Evolutionary conservation across 2,113 vertebrate species (phyloP).

Genomic region (Platichthys stellatus): DNA sequence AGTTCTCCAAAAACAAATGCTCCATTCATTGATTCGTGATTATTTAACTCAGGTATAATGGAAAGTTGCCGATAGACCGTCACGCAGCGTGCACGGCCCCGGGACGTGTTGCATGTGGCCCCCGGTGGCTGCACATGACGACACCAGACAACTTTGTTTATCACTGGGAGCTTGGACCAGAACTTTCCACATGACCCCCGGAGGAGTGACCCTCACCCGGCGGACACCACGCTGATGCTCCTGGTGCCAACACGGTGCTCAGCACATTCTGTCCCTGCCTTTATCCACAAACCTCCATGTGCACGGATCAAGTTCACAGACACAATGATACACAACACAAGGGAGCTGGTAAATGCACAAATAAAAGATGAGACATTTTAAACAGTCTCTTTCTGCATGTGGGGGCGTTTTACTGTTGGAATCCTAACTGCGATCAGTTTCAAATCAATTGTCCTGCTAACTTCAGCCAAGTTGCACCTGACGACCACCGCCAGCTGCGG

Average conservation of each 20-base stretch:
- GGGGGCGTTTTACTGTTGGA: background rate
- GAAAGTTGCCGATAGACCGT: too few species aligned
- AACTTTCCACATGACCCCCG: conserved; percentile 47
- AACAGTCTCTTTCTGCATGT: background rate
- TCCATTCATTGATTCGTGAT: background rate
- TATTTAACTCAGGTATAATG: background rate
- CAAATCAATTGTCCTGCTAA: background rate
- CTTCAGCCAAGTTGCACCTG: background rate
- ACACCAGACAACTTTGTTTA: conserved; percentile 52
- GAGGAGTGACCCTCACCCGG: conserved; percentile 7
- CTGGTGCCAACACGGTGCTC: conserved; percentile 15
- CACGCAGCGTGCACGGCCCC: too few species aligned
- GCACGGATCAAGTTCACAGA: background rate
- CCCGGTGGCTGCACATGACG: too few species aligned
- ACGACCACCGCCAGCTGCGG: background rate
- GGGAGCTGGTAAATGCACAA: background rate
- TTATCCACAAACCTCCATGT: background rate
- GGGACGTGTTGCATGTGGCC: conserved; percentile 13
- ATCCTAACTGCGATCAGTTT: background rate
- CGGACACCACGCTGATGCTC: conserved; percentile 4
- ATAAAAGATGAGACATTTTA: background rate
- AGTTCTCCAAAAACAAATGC: background rate
- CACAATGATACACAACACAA: background rate
- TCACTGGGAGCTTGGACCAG: conserved; percentile 46
- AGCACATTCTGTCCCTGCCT: conserved; percentile 4